Evolutionary conservation across 2,113 vertebrate species (phyloP), one percentile per base, ranked within the genome.

Genomic region (Rissa tridactyla): DNA sequence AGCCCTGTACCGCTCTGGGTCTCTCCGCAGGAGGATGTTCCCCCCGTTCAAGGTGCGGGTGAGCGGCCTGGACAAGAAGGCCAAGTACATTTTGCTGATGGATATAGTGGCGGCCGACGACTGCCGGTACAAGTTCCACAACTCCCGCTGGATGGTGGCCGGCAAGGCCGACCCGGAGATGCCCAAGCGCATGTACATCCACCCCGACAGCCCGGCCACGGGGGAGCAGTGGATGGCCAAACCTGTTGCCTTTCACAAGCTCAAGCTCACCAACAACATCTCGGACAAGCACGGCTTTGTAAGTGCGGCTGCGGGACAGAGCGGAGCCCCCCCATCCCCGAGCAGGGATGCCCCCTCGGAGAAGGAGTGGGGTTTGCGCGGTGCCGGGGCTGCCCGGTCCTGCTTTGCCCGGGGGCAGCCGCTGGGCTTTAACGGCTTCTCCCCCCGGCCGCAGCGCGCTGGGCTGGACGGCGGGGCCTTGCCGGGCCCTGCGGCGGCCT

Each of bases 191-290:
- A 99, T 99, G 99, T 99, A 99, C 95, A 99, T 99, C 96, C 99
- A 99, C 98, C 99, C 99, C 60, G 99, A 99, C 97, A 99, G 99
- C 94, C 99, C 99, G 4, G 99, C 99, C 96, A 99, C 99, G 1
- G 99, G 99, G 15, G 99, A 99, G 97, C 99, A 99, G 98, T 99
- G 99, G 99, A 99, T 99, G 99, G 99, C 99, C 94, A 99, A 99
- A 96, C 99, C 99, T 58, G 99, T 99, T 96, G 99, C 99, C 73
- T 99, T 99, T 95, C 99, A 99, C 97, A 99, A 99, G 94, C 99
- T 99, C 96, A 99, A 99, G 93, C 98, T 99, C 88, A 99, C 99
- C 96, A 99, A 99, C 98, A 99, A 99, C 97, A 99, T 99, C 96
- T 99, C 99, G 8, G 99, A 99, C 98, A 99, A 99, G 92, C 99